phyloP scores from a whole-genome alignment of 2,797 vertebrate species.

The Gephyroberyx darwinii region DNA sequence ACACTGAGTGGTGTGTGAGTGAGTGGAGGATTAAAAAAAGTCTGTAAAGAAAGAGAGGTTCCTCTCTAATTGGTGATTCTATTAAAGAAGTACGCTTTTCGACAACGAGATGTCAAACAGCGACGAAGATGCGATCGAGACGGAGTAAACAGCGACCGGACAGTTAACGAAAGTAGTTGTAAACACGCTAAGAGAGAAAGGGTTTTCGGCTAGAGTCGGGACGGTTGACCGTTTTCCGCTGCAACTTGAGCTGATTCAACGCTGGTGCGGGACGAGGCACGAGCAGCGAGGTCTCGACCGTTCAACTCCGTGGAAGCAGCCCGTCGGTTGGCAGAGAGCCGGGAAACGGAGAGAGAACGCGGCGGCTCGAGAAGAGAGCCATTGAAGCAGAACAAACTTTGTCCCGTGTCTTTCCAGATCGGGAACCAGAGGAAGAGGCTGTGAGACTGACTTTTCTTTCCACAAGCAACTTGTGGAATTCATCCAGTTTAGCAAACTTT shows the following conservation, averaged over 20 bases:
- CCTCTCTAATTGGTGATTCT: slow-evolving; percentile 44
- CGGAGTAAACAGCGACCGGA: slow-evolving; percentile 70
- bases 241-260: slow-evolving; percentile 55
- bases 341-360: slow-evolving; percentile 32
- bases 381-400: slow-evolving; percentile 66
- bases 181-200: slow-evolving; percentile 1
- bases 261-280: slow-evolving; percentile 40
- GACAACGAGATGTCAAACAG: slow-evolving; percentile 70
- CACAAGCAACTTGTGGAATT: slow-evolving; percentile 65
- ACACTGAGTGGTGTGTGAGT: slow-evolving; percentile 74
- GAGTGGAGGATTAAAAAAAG: slow-evolving; percentile 74
- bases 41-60: slow-evolving; percentile 70
- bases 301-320: slow-evolving; percentile 10
- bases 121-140: slow-evolving; percentile 71
- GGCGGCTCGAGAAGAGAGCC: slow-evolving; percentile 26
- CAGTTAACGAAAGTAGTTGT: slow-evolving; percentile 70
- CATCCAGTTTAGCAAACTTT: slow-evolving; percentile 48
- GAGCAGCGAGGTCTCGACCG: slow-evolving; percentile 29
- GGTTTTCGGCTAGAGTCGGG: slow-evolving; percentile 52
- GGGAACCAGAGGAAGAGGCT: slow-evolving; percentile 56
- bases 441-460: slow-evolving; percentile 63
- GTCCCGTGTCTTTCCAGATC: slow-evolving; percentile 49
- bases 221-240: slow-evolving; percentile 59
- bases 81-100: slow-evolving; percentile 61
- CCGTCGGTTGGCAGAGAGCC: slow-evolving; percentile 27